phyloP scores from a whole-genome alignment of 2,888 invertebrate species.

The Phanerotoma sp. region DNA sequence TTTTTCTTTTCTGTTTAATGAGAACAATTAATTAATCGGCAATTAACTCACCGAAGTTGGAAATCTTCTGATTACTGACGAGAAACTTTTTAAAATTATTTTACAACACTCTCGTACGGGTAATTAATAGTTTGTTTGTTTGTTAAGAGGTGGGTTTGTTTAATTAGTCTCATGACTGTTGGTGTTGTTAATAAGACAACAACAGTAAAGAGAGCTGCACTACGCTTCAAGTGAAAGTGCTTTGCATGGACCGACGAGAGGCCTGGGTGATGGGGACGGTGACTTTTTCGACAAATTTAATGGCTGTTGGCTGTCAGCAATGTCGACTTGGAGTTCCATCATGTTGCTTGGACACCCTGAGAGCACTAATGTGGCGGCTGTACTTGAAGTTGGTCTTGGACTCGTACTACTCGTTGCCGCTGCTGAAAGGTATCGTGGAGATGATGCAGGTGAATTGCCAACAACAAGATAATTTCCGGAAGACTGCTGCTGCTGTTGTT shows the following conservation, averaged over 20 bases:
- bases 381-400: constrained; percentile 51
- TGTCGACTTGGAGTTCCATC: constrained; percentile 79
- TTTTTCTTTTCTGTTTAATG: constrained; percentile 17
- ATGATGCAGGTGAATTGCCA: constrained; percentile 48
- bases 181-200: neutral
- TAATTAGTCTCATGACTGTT: constrained; percentile 15
- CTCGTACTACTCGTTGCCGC: constrained; percentile 52
- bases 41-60: constrained; percentile 8
- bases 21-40: constrained; percentile 8
- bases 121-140: neutral
- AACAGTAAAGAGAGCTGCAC: constrained; percentile 35
- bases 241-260: constrained; percentile 58
- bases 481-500: constrained; percentile 57
- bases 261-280: constrained; percentile 73
- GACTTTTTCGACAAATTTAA: constrained; percentile 87
- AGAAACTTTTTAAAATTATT: constrained; percentile 9
- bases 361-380: constrained; percentile 53
- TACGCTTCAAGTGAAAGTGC: constrained; percentile 59
- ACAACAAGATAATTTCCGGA: constrained; percentile 58
- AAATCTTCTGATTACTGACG: too few relatives aligned
- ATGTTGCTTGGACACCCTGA: constrained; percentile 60
- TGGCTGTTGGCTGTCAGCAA: constrained; percentile 79
- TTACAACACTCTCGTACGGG: neutral
- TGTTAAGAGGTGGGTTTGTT: neutral
- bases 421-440: constrained; percentile 57